phyloP scores from a whole-genome alignment of 2,888 invertebrate species.

The Mechanitis mazaeus region DNA sequence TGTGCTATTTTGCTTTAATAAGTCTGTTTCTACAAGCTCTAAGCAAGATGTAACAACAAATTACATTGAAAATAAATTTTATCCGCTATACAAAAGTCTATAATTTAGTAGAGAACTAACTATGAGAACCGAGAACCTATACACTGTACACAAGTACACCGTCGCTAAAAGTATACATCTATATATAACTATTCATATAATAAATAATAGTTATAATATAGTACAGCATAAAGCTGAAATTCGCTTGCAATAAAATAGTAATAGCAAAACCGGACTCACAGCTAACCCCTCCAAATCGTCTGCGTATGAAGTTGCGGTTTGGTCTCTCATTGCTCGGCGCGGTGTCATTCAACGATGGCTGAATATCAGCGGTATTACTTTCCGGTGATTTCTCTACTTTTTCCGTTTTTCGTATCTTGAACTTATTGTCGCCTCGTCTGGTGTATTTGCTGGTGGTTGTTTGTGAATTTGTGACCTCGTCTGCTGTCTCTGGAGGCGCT shows the following conservation, averaged over 20 bases:
- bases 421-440: constrained; percentile 42
- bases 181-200: constrained; percentile 8
- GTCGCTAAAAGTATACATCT: background rate
- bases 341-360: constrained; percentile 52
- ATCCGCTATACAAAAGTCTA: background rate
- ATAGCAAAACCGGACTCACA: constrained; percentile 58
- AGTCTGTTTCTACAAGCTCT: too few species aligned
- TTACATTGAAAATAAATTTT: background rate
- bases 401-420: constrained; percentile 42
- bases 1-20: too few species aligned
- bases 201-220: constrained; percentile 9
- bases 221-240: constrained; percentile 22
- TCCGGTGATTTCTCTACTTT: constrained; percentile 42
- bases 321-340: constrained; percentile 60
- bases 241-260: constrained; percentile 21
- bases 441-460: constrained; percentile 53
- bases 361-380: constrained; percentile 41
- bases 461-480: constrained; percentile 36
- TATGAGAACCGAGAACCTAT: constrained; percentile 22
- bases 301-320: constrained; percentile 57
- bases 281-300: constrained; percentile 58
- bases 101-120: constrained; percentile 10
- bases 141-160: constrained; percentile 9
- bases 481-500: constrained; percentile 48
- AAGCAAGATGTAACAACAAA: too few species aligned